Evolutionary conservation across 2,797 vertebrate species (phyloP), one percentile per base, ranked within the genome.

Genomic region (Buphagus erythrorhynchus): DNA sequence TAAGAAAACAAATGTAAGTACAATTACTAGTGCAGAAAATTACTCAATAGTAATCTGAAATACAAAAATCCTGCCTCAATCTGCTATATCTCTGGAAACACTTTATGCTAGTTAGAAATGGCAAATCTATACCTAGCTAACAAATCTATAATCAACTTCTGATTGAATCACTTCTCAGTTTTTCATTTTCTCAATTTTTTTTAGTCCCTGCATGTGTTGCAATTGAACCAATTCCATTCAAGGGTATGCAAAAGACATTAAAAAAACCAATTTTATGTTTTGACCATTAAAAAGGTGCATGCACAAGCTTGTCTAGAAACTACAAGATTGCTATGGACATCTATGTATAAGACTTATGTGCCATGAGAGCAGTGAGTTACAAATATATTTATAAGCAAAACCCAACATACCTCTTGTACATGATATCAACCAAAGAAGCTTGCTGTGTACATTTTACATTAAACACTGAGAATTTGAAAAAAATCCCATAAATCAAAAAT

Each of bases 1-100:
- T 48, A 96, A 95, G 67, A 89, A 86, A 75, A 94, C 78, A 94
- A 90, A 86, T 45, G 67, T 25, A 96, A 21, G 58, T 52, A 95
- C 79, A 73, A 91, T 78, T 65, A 95, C 86, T 52, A 86, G 38
- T 54, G 63, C 72, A 90, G 69, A 68, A 22, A 36, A 88, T 90
- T 83, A 94, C 85, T 90, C 95, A 96, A 90, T 29, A 81, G 83
- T 54, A 91, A 90, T 69, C 88, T 95, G 54, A 92, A 90, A 81
- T 68, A 81, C 6, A 35, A 84, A 71, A 14, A 61, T 5, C 13
- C 14, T 20, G 1, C 72, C 74, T 68, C 51, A 28, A 49, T 43
- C 42, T 81, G 11, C 55, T 38, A 3, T 42, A 66, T 62, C 77
- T 62, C 35, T 69, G 69, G 58, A 88, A 74, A 35, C 28, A 4